These are phyloP conservation scores for Hermaeophaga mercurialis DNA, from an alignment of 2,888 invertebrate species.

Conservation along the genomic window DNA sequence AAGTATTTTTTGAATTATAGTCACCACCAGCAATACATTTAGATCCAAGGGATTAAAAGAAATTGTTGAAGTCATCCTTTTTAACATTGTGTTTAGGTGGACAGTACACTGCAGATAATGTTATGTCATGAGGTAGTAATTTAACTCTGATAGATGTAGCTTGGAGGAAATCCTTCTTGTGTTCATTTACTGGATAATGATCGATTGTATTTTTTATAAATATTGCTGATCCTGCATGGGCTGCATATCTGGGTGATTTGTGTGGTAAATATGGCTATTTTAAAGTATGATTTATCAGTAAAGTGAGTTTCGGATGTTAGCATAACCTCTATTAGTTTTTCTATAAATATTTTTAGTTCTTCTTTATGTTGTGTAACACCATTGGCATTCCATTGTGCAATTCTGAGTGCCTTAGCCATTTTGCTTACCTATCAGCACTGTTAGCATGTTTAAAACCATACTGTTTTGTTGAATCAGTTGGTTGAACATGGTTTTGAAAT, in stretches of 20 bases:
- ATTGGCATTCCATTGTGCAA: too few species aligned
- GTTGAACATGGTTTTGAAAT: constrained; percentile 8
- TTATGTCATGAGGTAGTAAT: neutral
- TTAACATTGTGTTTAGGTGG: neutral
- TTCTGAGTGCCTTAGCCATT: neutral
- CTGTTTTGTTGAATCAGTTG: constrained; percentile 8
- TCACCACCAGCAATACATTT: neutral
- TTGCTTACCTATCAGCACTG: neutral
- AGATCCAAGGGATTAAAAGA: neutral
- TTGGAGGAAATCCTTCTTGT: neutral
- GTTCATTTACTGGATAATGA: constrained; percentile 6
- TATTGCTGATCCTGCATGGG: constrained; percentile 1
- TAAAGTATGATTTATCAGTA: constrained; percentile 29
- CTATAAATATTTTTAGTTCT: neutral
- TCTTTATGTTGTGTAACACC: neutral
- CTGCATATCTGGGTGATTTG: neutral
- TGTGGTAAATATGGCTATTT: constrained; percentile 20
- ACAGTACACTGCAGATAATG: neutral
- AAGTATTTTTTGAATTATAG: constrained; percentile 1
- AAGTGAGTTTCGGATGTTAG: constrained; percentile 12
- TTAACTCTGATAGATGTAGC: neutral
- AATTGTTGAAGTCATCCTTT: neutral
- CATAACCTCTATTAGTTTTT: constrained; percentile 14
- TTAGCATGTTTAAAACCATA: constrained; percentile 15
- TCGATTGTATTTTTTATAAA: constrained; percentile 12